phyloP scores from a whole-genome alignment of 2,113 vertebrate species.

The Columba janthina region DNA sequence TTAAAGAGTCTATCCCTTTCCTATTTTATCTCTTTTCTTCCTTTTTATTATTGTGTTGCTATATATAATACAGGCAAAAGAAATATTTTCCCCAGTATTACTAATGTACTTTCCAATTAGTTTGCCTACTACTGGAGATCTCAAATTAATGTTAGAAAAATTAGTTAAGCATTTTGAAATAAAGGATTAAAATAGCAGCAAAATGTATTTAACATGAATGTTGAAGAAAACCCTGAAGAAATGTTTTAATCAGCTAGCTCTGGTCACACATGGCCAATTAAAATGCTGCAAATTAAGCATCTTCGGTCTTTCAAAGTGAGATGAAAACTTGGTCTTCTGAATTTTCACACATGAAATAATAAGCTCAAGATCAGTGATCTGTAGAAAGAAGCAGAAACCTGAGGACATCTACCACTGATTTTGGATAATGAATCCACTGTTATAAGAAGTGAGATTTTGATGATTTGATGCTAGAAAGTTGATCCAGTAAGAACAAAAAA shows the following conservation, averaged over 20 bases:
- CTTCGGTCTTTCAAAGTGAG: background rate
- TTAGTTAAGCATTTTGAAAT: slow-evolving; percentile 10
- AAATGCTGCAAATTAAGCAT: slow-evolving; percentile 29
- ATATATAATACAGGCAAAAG: background rate
- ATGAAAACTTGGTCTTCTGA: background rate
- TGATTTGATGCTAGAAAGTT: background rate
- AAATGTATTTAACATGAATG: slow-evolving; percentile 11
- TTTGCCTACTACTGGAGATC: background rate
- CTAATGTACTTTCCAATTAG: background rate
- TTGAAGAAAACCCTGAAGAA: slow-evolving; percentile 27
- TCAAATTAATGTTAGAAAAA: background rate
- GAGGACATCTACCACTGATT: background rate
- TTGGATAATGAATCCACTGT: slow-evolving; percentile 23
- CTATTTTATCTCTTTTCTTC: background rate
- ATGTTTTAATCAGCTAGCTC: slow-evolving; percentile 14
- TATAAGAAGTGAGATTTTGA: background rate
- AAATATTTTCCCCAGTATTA: background rate
- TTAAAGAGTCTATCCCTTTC: background rate
- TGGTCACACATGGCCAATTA: slow-evolving; percentile 17
- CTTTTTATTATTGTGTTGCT: background rate
- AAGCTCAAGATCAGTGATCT: background rate
- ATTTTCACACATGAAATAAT: slow-evolving; percentile 25
- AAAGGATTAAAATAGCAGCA: background rate
- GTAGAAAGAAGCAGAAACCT: background rate
- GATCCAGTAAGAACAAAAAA: background rate